Conservation (phyloP, 2,113 vertebrate species). For the Tachuris rubrigastra region DNA sequence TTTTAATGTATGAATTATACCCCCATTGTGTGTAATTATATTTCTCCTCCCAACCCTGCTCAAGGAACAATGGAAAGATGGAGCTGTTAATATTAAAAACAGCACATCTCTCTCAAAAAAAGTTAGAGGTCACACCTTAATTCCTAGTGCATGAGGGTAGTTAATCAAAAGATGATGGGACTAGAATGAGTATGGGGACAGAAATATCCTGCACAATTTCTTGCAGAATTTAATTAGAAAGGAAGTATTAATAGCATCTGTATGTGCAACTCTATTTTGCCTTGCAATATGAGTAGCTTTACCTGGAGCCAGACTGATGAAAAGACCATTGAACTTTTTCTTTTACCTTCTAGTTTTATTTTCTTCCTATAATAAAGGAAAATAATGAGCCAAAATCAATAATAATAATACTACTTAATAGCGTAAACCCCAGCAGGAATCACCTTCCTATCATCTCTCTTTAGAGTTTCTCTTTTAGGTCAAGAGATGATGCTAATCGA, state of each 20-base stretch:
- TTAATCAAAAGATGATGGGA: constrained; percentile 71
- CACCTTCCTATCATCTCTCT: not conserved
- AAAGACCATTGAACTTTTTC: not conserved
- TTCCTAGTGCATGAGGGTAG: constrained; percentile 62
- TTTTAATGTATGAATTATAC: constrained; percentile 60
- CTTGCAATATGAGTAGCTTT: not conserved
- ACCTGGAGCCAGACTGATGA: not conserved
- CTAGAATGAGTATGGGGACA: constrained; percentile 58
- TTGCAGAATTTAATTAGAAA: constrained; percentile 72
- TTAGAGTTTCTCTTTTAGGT: constrained; percentile 45
- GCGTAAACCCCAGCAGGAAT: not conserved
- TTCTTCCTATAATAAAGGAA: not conserved
- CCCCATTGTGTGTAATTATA: constrained; percentile 66
- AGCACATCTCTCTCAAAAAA: constrained; percentile 61
- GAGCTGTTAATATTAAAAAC: constrained; percentile 62
- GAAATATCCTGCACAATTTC: constrained; percentile 64
- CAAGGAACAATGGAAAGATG: constrained; percentile 45
- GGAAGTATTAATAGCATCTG: constrained; percentile 61
- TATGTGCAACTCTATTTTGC: constrained; percentile 44
- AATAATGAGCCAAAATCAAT: constrained; percentile 18
- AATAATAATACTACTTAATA: constrained; percentile 14
- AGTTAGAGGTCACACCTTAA: constrained; percentile 69
- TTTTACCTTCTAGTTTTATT: not conserved
- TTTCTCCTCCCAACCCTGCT: constrained; percentile 55
- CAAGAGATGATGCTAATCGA: constrained; percentile 41